A percentile compares a stretch with the other conserved stretches of the same genome.
Conservation (phyloP, 2,113 vertebrate genomes). For the Oryzias javanicus region DNA sequence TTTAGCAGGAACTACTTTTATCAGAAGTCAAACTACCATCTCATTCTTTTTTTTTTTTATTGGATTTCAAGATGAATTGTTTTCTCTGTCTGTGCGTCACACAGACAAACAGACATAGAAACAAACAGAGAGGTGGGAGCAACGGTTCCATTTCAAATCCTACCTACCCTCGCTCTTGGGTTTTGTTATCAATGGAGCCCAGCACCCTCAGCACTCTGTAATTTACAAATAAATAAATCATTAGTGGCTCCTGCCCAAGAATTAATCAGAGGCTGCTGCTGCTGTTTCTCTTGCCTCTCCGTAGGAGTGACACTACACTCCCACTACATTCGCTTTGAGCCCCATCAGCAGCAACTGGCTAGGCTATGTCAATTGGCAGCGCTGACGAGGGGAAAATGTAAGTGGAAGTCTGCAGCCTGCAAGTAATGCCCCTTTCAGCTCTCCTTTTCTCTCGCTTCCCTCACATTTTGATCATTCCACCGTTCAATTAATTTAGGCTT, state of each 20-base stretch:
- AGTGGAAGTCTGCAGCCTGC: slow-evolving; percentile 38
- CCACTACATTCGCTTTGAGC: slow-evolving; percentile 62
- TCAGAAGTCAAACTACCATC: too few relatives aligned
- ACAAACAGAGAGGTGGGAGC: slow-evolving; percentile 21
- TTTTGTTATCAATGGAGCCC: slow-evolving; percentile 62
- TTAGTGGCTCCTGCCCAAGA: slow-evolving; percentile 55
- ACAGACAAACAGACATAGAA: slow-evolving; percentile 1
- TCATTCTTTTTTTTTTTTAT: too few relatives aligned
- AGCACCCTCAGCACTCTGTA: slow-evolving; percentile 58
- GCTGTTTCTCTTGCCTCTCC: slow-evolving; percentile 22
- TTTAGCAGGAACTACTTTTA: slow-evolving; percentile 27
- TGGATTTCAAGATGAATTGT: too few relatives aligned
- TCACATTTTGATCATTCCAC: slow-evolving; percentile 17
- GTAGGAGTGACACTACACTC: slow-evolving; percentile 51
- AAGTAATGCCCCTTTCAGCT: slow-evolving; percentile 23
- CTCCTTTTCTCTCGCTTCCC: slow-evolving; percentile 21
- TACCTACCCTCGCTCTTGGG: slow-evolving; percentile 22
- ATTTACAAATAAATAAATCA: slow-evolving; percentile 76
- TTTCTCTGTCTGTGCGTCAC: too few relatives aligned
- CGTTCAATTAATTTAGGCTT: slow-evolving; percentile 5
- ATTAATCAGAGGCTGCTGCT: slow-evolving; percentile 62
- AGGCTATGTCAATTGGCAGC: slow-evolving; percentile 33
- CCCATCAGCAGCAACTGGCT: slow-evolving; percentile 40
- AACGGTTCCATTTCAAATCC: slow-evolving; percentile 26
- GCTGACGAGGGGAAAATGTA: slow-evolving; percentile 40